These are phyloP conservation scores for Nomada goodeniana DNA, from an alignment of 2,888 invertebrate genomes.

Conservation along the genomic window DNA sequence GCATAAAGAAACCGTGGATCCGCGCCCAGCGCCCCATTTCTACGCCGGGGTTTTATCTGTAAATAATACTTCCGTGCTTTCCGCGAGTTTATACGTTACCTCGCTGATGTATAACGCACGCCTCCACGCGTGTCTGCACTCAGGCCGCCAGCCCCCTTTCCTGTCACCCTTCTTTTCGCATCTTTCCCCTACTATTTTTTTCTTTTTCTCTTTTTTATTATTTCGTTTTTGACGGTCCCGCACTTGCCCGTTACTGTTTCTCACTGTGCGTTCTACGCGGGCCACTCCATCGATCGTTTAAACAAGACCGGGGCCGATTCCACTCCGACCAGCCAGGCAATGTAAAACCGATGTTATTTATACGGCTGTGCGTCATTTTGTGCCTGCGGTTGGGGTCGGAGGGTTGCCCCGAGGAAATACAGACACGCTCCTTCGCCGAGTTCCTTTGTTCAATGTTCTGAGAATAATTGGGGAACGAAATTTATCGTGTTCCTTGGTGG, in stretches of 20 bases:
- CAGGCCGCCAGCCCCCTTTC: neutral
- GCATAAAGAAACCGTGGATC: slow-evolving; percentile 62
- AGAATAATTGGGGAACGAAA: neutral
- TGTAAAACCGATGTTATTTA: slow-evolving; percentile 45
- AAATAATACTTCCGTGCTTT: slow-evolving; percentile 66
- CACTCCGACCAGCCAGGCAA: neutral
- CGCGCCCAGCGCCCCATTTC: slow-evolving; percentile 41
- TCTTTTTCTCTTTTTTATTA: no score
- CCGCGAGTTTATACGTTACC: slow-evolving; percentile 63
- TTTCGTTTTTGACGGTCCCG: neutral
- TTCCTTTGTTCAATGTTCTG: slow-evolving; percentile 32
- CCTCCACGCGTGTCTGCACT: slow-evolving; percentile 18
- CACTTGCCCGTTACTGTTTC: neutral
- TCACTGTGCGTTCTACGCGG: neutral
- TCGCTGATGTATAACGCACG: slow-evolving; percentile 38
- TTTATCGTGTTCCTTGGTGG: slow-evolving; percentile 7
- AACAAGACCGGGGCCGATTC: slow-evolving; percentile 19
- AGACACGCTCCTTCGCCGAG: no score
- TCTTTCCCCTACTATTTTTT: neutral
- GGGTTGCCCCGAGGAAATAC: neutral
- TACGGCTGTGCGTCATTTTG: slow-evolving; percentile 37
- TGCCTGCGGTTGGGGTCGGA: neutral
- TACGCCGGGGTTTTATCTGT: slow-evolving; percentile 57
- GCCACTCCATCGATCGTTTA: neutral
- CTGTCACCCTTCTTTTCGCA: slow-evolving; percentile 11